These are phyloP conservation scores for Cryptoblepharus egeriae DNA, from an alignment of 2,797 vertebrate species.

Conservation along the genomic window DNA sequence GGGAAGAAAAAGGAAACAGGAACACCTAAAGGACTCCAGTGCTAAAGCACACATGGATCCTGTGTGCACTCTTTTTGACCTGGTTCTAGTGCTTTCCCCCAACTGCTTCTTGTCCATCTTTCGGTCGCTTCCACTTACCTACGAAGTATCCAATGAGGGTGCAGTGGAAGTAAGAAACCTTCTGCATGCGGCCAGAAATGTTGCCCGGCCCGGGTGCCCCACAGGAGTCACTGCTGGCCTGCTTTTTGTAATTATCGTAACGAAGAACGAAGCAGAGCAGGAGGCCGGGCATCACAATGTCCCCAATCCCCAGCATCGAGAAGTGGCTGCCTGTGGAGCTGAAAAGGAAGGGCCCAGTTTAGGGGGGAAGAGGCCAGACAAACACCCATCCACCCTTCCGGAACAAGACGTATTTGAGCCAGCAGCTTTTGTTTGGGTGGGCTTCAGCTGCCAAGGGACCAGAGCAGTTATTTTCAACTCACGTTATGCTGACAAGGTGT, in stretches of 20 bases:
- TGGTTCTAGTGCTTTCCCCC: background rate
- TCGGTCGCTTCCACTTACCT: conserved; percentile 80
- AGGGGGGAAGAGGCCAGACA: background rate
- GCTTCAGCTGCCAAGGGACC: background rate
- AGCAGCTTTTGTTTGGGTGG: background rate
- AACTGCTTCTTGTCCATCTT: too few species aligned
- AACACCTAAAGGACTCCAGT: too few species aligned
- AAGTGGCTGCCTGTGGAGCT: conserved; percentile 99
- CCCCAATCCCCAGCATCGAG: conserved; percentile 98
- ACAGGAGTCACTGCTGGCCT: conserved; percentile 88
- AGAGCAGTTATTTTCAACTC: too few species aligned
- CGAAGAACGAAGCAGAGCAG: conserved; percentile 97
- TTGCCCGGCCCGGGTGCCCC: conserved; percentile 80
- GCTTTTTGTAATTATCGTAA: conserved; percentile 99
- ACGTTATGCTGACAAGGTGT: too few species aligned
- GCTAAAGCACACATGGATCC: too few species aligned
- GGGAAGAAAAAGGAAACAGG: too few species aligned
- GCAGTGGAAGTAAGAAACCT: conserved; percentile 99
- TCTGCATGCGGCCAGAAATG: conserved; percentile 95
- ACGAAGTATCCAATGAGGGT: conserved; percentile 99
- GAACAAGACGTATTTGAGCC: background rate
- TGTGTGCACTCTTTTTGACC: background rate
- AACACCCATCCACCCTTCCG: background rate
- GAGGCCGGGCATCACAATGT: conserved; percentile 98
- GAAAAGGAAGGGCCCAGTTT: background rate